Conservation (phyloP, 2,888 invertebrate species). For the Silvanus unidentatus region DNA sequence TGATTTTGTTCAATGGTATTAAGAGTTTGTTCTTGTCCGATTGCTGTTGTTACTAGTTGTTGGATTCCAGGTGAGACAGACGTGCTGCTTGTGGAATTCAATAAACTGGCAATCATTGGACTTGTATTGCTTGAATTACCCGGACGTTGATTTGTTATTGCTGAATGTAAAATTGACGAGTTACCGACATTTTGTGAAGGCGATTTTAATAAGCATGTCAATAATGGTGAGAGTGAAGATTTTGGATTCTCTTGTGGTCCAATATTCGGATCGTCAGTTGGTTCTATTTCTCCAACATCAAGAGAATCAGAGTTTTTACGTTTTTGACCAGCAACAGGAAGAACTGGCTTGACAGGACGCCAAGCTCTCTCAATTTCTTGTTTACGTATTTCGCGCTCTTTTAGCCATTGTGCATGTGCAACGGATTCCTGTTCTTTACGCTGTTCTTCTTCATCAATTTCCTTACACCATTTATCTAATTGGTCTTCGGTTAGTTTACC, state of each 20-base stretch:
- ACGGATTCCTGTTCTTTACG: constrained; percentile 63
- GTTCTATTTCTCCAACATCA: constrained; percentile 37
- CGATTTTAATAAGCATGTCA: constrained; percentile 77
- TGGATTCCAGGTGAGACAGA: constrained; percentile 48
- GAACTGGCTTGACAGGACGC: constrained; percentile 46
- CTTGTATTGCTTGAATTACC: constrained; percentile 28
- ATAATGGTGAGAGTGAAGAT: constrained; percentile 62
- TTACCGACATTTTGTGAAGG: constrained; percentile 48
- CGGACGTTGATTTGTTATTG: constrained; percentile 42
- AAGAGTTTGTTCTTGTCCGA: constrained; percentile 36
- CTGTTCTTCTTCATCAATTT: constrained; percentile 67
- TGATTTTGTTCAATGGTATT: constrained; percentile 17
- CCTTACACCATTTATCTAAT: constrained; percentile 66
- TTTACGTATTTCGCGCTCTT: constrained; percentile 61
- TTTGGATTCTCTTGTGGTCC: constrained; percentile 35
- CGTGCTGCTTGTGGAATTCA: constrained; percentile 40
- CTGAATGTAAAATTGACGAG: constrained; percentile 44
- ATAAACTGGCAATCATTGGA: constrained; percentile 53
- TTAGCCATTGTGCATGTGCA: constrained; percentile 56
- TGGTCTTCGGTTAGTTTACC: constrained; percentile 61
- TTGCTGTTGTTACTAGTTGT: constrained; percentile 48
- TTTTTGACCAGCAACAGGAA: constrained; percentile 34
- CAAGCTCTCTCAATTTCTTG: constrained; percentile 57
- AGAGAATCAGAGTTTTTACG: constrained; percentile 40
- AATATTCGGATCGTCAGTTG: constrained; percentile 24